phyloP scores from a whole-genome alignment of 2,113 vertebrate species.

The Carassius gibelio region DNA sequence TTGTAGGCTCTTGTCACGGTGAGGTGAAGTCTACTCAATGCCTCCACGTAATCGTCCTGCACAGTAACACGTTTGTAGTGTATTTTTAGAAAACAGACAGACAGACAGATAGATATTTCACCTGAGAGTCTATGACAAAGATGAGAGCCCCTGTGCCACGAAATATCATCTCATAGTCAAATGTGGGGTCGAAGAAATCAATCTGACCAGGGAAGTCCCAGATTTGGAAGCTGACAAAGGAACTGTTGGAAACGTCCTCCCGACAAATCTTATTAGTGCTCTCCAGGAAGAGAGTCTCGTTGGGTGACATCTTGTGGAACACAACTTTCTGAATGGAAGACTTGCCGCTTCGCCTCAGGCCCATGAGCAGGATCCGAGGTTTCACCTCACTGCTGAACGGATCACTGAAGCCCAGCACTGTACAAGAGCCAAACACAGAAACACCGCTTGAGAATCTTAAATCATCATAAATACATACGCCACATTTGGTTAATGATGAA shows the following conservation, averaged over 20 bases:
- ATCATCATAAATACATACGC: not conserved
- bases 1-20: conserved; percentile 92
- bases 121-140: conserved; percentile 95
- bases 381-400: conserved; percentile 90
- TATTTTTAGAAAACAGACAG: not conserved
- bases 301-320: conserved; percentile 95
- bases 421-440: conserved; percentile 29
- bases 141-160: conserved; percentile 89
- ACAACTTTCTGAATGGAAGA: conserved; percentile 97
- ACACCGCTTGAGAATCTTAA: not conserved
- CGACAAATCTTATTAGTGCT: conserved; percentile 93
- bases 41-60: conserved; percentile 94
- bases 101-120: conserved; percentile 51
- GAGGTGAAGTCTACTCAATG: conserved; percentile 87
- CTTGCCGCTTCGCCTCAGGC: conserved; percentile 89
- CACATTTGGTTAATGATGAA: not conserved
- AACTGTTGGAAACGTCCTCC: conserved; percentile 92
- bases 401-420: conserved; percentile 86
- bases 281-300: conserved; percentile 90
- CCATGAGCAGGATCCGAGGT: conserved; percentile 94
- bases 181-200: conserved; percentile 91
- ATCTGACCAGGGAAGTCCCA: conserved; percentile 96
- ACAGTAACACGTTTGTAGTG: not conserved
- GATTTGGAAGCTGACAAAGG: conserved; percentile 94
- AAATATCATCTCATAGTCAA: conserved; percentile 96